These are phyloP conservation scores for Apostichopus japonicus DNA, from an alignment of 35 echinoderm and acorn worm species.

Conservation along the genomic window DNA sequence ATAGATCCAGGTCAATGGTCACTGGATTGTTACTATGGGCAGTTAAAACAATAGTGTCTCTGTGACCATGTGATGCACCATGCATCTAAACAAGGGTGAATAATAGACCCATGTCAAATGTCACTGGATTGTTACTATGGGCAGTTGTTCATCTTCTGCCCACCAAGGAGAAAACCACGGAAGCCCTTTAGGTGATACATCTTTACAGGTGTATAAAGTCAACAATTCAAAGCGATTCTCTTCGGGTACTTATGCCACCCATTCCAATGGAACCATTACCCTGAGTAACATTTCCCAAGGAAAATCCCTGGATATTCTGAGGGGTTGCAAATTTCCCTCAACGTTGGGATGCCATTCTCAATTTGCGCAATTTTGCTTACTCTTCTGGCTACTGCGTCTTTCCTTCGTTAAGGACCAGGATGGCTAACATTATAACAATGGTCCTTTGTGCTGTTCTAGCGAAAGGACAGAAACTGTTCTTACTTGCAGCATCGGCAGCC, in stretches of 20 bases:
- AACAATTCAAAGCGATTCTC: neutral
- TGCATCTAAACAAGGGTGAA: too few relatives aligned
- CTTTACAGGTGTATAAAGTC: neutral
- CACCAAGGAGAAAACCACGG: too few relatives aligned
- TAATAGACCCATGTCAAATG: too few relatives aligned
- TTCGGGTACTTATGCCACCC: neutral
- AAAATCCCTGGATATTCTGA: neutral
- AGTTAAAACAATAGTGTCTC: too few relatives aligned
- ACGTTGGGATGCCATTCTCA: neutral
- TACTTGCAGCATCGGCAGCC: neutral
- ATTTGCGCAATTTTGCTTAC: neutral
- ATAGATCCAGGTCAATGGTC: too few relatives aligned
- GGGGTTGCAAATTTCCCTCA: neutral
- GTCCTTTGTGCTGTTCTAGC: neutral
- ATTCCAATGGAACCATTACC: neutral
- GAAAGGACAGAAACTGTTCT: neutral
- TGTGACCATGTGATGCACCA: too few relatives aligned
- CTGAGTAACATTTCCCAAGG: slow-evolving; percentile 16
- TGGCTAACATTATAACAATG: slow-evolving; percentile 24
- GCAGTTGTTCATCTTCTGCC: too few relatives aligned
- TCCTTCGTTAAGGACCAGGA: neutral
- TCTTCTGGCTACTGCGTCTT: slow-evolving; percentile 3
- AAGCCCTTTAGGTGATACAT: too few relatives aligned
- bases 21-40: too few relatives aligned
- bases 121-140: too few relatives aligned